Base-by-base conservation (phyloP, 2,797 vertebrate species). In the Anguilla obscura region DNA sequence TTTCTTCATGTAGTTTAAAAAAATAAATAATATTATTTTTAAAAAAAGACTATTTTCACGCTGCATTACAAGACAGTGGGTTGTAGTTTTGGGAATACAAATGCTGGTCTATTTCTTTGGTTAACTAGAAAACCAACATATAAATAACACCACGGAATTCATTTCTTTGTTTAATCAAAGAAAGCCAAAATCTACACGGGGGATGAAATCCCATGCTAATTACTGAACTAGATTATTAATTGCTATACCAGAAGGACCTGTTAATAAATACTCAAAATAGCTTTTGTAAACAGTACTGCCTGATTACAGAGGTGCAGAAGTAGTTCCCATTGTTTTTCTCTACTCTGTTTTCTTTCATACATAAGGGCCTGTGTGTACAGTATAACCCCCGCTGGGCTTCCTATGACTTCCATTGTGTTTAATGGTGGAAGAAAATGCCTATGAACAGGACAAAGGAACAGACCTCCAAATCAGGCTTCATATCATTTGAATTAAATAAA, bases 181-280 rank as follows among this genome's bases (percentile, higher is more conserved):
- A 92, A 92, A 93, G 92, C 93, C 95, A 94, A 92, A 90, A 92
- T 90, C 90, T 90, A 92, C 95, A 93, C 94, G 85, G 89, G 94
- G 93, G 95, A 95, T 88, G 66, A 21, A 89, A 93, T 96, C 94
- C 94, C 94, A 94, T 93, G 95, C 94, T 95, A 95, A 95, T 95
- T 92, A 93, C 93, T 95, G 93, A 95, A 94, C 94, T 92, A 94
- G 93, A 94, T 96, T 94, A 95, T 96, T 95, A 95, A 96, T 94
- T 94, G 94, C 94, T 93, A 92, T 90, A 94, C 94, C 94, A 95
- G 93, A 85, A 95, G 95, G 95, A 95, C 93, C 94, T 93, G 93
- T 96, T 96, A 95, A 95, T 95, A 96, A 92, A 91, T 92, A 92
- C 90, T 91, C 91, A 88, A 91, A 96, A 95, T 95, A 95, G 92